Evolutionary conservation across 2,797 vertebrate genomes (phyloP).

Genomic region (Gallinago stenura): DNA sequence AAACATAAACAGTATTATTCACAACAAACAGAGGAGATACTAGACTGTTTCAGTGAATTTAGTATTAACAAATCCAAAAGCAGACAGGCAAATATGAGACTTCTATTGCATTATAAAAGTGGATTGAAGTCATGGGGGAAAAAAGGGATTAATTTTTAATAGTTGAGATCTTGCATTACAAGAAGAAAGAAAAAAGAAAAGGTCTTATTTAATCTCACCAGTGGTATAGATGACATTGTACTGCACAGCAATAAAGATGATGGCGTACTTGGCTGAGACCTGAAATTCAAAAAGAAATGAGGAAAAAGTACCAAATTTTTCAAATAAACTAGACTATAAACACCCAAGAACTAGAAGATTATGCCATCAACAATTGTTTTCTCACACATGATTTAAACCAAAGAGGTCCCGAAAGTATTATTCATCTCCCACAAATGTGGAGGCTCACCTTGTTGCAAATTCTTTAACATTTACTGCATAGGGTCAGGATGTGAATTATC

Average conservation of each 20-base stretch:
- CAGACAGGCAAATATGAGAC: background rate
- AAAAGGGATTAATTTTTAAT: background rate
- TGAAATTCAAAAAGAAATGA: slow-evolving; percentile 62
- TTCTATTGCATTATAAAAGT: background rate
- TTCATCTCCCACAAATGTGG: background rate
- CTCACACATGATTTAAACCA: background rate
- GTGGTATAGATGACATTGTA: slow-evolving; percentile 86
- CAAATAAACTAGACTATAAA: background rate
- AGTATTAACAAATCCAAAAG: background rate
- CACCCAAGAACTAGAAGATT: background rate
- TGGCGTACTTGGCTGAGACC: slow-evolving; percentile 83
- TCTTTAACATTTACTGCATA: background rate
- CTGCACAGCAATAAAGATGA: slow-evolving; percentile 88
- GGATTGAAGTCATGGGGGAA: background rate
- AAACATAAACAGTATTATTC: background rate
- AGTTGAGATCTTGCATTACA: background rate
- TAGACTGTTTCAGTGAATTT: background rate
- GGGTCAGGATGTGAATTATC: background rate
- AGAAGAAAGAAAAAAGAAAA: background rate
- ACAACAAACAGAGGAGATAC: background rate
- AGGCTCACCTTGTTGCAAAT: background rate
- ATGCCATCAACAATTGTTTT: background rate
- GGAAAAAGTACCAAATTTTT: background rate
- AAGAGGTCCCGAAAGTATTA: background rate
- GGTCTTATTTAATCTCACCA: slow-evolving; percentile 70